phyloP scores from a whole-genome alignment of 2,797 vertebrate species.

The Sciurus carolinensis region DNA sequence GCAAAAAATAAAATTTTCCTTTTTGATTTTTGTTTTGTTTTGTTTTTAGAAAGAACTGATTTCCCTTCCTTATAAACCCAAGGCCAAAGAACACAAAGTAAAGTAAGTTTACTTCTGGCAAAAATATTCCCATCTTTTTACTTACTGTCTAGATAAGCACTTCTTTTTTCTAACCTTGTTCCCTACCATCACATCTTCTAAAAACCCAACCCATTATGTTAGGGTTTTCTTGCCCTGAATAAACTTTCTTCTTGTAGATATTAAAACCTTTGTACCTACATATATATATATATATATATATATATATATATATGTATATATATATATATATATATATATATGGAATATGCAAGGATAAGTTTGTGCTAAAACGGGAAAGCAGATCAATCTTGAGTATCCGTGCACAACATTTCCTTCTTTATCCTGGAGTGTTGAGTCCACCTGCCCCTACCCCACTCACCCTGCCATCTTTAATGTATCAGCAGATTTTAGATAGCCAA shows the following conservation, averaged over 20 bases:
- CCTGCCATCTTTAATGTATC: background rate
- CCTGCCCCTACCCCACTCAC: background rate
- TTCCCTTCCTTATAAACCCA: slow-evolving; percentile 82
- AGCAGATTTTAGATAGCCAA: background rate
- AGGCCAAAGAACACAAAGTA: slow-evolving; percentile 59
- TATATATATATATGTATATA: too few species aligned
- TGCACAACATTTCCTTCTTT: background rate
- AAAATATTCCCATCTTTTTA: slow-evolving; percentile 18
- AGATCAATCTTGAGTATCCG: background rate
- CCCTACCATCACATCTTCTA: slow-evolving; percentile 11
- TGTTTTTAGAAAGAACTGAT: slow-evolving; percentile 86
- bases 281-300: background rate
- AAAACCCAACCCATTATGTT: background rate
- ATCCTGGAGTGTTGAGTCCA: background rate
- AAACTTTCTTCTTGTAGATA: background rate
- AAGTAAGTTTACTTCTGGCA: slow-evolving; percentile 79
- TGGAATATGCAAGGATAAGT: background rate
- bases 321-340: background rate
- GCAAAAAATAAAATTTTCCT: slow-evolving; percentile 42
- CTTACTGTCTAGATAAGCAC: background rate
- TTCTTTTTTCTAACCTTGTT: slow-evolving; percentile 4
- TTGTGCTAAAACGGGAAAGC: background rate
- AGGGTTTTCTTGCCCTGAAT: slow-evolving; percentile 24
- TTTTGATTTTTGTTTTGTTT: slow-evolving; percentile 50
- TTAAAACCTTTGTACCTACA: background rate